Evolutionary conservation across 1,140 invertebrate species (phyloP), one percentile per base, ranked within the genome.

Genomic region (Plodia interpunctella): DNA sequence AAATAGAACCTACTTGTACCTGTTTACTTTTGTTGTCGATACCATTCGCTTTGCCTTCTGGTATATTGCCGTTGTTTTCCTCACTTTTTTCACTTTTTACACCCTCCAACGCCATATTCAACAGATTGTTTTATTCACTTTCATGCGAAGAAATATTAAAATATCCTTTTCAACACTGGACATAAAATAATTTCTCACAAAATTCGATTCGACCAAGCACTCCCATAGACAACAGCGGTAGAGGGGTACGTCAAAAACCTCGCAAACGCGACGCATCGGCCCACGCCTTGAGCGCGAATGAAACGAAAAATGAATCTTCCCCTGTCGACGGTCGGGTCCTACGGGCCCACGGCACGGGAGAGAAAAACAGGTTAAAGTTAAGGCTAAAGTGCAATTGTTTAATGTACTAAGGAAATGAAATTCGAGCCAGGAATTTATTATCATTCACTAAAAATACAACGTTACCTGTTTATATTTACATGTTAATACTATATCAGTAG

Each of bases 81-180:
- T 89, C 87, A 85, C 80, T 84, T 83, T 89, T 87, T 78, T 89
- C 87, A 89, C 87, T 85, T 87, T 89, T 89, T 60, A 87, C 87
- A 81, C 84, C 87, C 80, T 89, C 87, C 75, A 89, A 78, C 78
- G 87, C 87, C 87, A 89, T 89, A 72, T 83, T 87, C 61, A 83
- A 79, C 65, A n/a, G 65, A 63, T 72, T 74, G 79, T 72, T 86
- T 85, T 81, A 87, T 82, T 78, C 83, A 88, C 83, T 87, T 66
- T 83, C 83, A 88, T 88, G 74, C 81, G 77, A 80, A 6, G 70
- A 83, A 79, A 73, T 76, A 49, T 69, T 69, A 65, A 72, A 70
- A 66, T 76, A 74, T 70, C 66, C 44, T 63, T 49, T 71, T 69
- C 72, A 74, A 76, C 78, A 86, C 81, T 78, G 74, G 64, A 78